Base-by-base conservation (phyloP, 2,888 invertebrate genomes). In the Busseola fusca region DNA sequence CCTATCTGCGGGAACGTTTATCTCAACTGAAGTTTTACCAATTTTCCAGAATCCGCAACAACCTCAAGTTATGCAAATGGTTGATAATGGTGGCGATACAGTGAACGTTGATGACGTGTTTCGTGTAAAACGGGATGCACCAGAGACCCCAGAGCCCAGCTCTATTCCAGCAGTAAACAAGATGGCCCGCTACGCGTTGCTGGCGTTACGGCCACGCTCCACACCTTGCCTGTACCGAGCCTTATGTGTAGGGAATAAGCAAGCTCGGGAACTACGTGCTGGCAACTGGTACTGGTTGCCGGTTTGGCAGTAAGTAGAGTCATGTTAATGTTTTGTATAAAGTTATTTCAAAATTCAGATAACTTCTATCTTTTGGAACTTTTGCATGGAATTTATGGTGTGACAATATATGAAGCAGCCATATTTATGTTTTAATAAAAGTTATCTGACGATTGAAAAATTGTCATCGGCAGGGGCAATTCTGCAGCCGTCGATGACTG, bases 211-310 rank as follows among this genome's bases (percentile, higher is more conserved):
- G 92, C 97, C 83, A 85, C 96, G 85, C 93, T 97, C 92, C 74
- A 96, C 84, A 93, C 96, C 72, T 88, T 98, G 98, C 86, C 91
- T 98, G 50, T 96, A 97, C 62, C 95, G 96, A 76, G 92, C 96
- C 2, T 91, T 98, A 37, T 98, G 98, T 87, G 95, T 97, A 62
- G 97, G 97, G 64, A 97, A 97, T 87, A 96, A 95, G 83, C 96
- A 94, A 82, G 97, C 97, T 0, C 96, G 97, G 74, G 91, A 90
- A 37, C 88, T 96, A 65, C 88, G 90, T 0, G 96, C 96, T 71
- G 95, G 93, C 14, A 96, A 96, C 73, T 96, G 96, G 88, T 96
- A 97, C 82, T 97, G 97, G 97, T 92, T 97, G 71, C 97, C 98
- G 0, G 95, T 98, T 77, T 98, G 97, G 97, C 97, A 97, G 98